Evolutionary conservation across 2,113 vertebrate species (phyloP), one percentile per base, ranked within the genome.

Genomic region (Tursiops truncatus): DNA sequence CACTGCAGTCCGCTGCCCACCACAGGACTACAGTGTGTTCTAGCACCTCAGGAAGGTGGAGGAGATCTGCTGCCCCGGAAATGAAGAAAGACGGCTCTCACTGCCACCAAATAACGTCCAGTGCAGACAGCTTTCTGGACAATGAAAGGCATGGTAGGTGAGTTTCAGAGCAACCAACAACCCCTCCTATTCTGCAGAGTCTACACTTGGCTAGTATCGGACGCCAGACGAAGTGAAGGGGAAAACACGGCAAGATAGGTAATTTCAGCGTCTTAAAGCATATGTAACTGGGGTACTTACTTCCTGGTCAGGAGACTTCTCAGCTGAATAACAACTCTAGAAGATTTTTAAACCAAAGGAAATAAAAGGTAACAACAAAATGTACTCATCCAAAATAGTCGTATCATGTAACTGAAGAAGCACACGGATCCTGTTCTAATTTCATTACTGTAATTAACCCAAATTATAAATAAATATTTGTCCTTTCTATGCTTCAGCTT

Each of bases 361-460:
- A 94, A 86, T 53, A 88, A 79, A 89, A 68, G 15, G 62, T 23
- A 76, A 44, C 70, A 47, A 79, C 26, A 76, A 92, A 88, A 73
- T 33, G 3, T 77, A 83, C 63, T 67, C 26, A 92, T 47, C 41
- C 21, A 86, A 92, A 93, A 85, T 31, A 33, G 77, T 76, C 13
- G 12, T 76, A 79, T 80, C n/a, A 58, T n/a, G 11, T 85, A 92
- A 85, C 74, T 67, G 50, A 86, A 38, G 3, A 33, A 86, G 79
- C 20, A n/a, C 2, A 50, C 9, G 31, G 84, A 89, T 81, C 17
- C 31, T 95, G 26, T 81, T 63, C n/a, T 80, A 47, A 89, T 26
- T 97, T 71, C 18, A 65, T 68, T 68, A 84, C 36, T 85, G 4
- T 80, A 96, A 91, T 25, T 80, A 96, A 73, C 44, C 71, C 31